Percentiles rank a stretch among this genome's conserved stretches.
Conservation (phyloP, 2,888 invertebrate species). For the Xylophagus ater region DNA sequence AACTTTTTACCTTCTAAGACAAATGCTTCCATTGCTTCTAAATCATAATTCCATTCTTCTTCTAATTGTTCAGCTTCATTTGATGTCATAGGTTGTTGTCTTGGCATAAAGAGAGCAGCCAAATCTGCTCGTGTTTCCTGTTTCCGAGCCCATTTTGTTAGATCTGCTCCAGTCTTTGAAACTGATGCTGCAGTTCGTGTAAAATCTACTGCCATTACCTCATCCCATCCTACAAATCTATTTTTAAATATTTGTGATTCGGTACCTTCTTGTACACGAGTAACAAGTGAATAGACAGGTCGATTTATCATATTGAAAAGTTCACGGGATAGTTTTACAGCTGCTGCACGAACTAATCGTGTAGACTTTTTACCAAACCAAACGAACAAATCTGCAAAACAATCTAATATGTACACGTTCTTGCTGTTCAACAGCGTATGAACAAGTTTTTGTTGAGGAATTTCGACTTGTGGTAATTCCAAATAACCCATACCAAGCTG, state of each 20-base stretch:
- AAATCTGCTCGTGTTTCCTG: slow-evolving; percentile 89
- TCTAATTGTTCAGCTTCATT: slow-evolving; percentile 78
- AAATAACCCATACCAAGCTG: slow-evolving; percentile 97
- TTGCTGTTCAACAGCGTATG: slow-evolving; percentile 74
- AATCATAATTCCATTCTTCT: slow-evolving; percentile 96
- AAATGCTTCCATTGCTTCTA: slow-evolving; percentile 96
- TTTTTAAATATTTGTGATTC: slow-evolving; percentile 92
- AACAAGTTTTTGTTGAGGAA: slow-evolving; percentile 62
- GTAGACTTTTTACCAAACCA: slow-evolving; percentile 99
- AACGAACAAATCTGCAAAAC: slow-evolving; percentile 85
- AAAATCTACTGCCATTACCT: slow-evolving; percentile 97
- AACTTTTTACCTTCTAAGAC: slow-evolving; percentile 95
- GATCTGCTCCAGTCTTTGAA: slow-evolving; percentile 88
- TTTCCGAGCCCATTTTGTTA: slow-evolving; percentile 80
- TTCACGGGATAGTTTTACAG: slow-evolving; percentile 93
- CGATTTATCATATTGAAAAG: slow-evolving; percentile 88
- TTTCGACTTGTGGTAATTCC: slow-evolving; percentile 87
- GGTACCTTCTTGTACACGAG: slow-evolving; percentile 82
- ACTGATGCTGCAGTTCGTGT: slow-evolving; percentile 97
- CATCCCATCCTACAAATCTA: slow-evolving; percentile 97
- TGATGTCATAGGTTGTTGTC: slow-evolving; percentile 78
- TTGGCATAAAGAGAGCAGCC: slow-evolving; percentile 87
- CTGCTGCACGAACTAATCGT: slow-evolving; percentile 85
- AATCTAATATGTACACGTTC: slow-evolving; percentile 94
- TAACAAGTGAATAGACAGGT: slow-evolving; percentile 77